These are phyloP conservation scores for Steatocranus sp. DNA, from an alignment of 2,797 vertebrate genomes.

Conservation along the genomic window DNA sequence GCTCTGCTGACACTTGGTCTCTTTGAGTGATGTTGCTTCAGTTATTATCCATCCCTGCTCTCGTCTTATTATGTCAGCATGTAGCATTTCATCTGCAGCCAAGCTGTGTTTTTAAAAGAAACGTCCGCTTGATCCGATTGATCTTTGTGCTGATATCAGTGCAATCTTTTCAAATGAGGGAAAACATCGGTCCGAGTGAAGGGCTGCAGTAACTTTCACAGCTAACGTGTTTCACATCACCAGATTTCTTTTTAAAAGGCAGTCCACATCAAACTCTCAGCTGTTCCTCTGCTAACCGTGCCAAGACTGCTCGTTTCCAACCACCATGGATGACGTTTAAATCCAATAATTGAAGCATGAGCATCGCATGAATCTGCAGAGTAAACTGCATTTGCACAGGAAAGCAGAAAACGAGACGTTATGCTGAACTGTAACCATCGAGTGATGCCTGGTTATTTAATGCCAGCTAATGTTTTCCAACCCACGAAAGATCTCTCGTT, in stretches of 20 bases:
- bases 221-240: not conserved
- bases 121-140: rapidly evolving
- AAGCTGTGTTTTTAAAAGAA: not conserved
- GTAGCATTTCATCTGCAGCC: not conserved
- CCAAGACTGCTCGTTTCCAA: not conserved
- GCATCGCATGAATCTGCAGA: not conserved
- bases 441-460: not conserved
- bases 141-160: not conserved
- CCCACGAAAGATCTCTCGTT: not conserved
- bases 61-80: not conserved
- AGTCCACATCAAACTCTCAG: not conserved
- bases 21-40: conserved; percentile 28
- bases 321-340: not conserved
- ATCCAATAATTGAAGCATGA: not conserved
- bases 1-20: conserved; percentile 9
- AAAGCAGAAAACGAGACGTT: not conserved
- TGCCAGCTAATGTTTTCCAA: not conserved
- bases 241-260: not conserved
- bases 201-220: not conserved
- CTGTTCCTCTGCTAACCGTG: not conserved
- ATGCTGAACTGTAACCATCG: not conserved
- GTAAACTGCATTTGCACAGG: not conserved
- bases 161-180: not conserved
- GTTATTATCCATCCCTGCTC: not conserved
- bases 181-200: not conserved